Conservation (phyloP, 2,113 vertebrate genomes). For the Zapornia atra region DNA sequence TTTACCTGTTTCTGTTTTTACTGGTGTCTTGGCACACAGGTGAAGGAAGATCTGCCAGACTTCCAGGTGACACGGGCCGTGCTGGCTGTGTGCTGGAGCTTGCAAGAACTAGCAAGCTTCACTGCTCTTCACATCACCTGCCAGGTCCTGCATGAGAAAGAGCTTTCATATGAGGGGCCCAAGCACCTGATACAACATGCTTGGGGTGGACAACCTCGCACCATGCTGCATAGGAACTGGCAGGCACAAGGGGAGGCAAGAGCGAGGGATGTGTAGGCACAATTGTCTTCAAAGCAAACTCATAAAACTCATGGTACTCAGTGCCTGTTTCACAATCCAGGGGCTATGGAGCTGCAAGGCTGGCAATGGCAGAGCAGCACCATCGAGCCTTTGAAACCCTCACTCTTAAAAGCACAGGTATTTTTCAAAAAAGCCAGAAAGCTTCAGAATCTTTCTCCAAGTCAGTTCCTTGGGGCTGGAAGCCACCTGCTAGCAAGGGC, state of each 20-base stretch:
- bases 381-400: accelerated
- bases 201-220: not conserved
- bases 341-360: not conserved
- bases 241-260: not conserved
- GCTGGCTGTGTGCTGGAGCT: not conserved
- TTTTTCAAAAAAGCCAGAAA: not conserved
- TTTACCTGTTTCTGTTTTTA: not conserved
- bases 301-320: not conserved
- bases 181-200: not conserved
- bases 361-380: not conserved
- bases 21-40: not conserved
- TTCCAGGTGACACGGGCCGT: not conserved
- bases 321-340: not conserved
- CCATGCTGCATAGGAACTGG: not conserved
- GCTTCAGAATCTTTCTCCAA: not conserved
- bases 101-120: not conserved
- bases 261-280: not conserved
- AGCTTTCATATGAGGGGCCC: not conserved
- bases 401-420: not conserved
- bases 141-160: not conserved
- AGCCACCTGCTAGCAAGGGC: not conserved
- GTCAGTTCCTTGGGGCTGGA: not conserved
- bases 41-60: not conserved
- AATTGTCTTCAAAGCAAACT: not conserved
- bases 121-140: not conserved